Percentiles rank a stretch among this genome's conserved stretches.
Conservation (phyloP, 1,140 invertebrate species). For the Pissodes strobi region DNA sequence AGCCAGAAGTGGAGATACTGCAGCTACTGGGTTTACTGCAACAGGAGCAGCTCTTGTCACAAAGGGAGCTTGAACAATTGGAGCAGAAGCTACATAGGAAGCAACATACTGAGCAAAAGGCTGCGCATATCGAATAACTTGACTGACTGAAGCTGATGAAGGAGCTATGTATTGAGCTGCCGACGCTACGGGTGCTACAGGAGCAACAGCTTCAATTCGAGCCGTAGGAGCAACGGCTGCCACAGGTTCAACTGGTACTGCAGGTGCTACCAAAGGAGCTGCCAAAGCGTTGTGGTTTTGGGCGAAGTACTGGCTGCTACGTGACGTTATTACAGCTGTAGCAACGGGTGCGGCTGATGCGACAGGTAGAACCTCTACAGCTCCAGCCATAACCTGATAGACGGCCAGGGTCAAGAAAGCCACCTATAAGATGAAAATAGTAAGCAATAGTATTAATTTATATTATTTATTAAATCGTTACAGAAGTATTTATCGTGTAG, state of each 20-base stretch:
- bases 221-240: not conserved
- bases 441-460: too few relatives aligned
- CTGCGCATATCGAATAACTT: not conserved
- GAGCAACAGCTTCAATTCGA: not conserved
- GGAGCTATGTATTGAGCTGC: not conserved
- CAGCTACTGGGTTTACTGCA: not conserved
- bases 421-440: too few relatives aligned
- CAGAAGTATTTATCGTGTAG: too few relatives aligned
- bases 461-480: too few relatives aligned
- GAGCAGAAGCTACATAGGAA: not conserved
- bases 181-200: not conserved
- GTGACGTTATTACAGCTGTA: not conserved
- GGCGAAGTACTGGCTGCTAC: slow-evolving; percentile 20
- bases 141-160: not conserved
- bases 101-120: slow-evolving; percentile 1
- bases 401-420: too few relatives aligned
- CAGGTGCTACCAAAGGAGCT: slow-evolving; percentile 10
- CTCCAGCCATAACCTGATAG: too few relatives aligned
- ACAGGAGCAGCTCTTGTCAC: not conserved
- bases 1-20: not conserved
- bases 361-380: not conserved
- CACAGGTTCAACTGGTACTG: not conserved
- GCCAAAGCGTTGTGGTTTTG: slow-evolving; percentile 18
- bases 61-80: not conserved
- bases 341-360: not conserved